A percentile compares a stretch with the other conserved stretches of the same genome.
These are phyloP conservation scores for Oasisia sp. DNA, from an alignment of 2,888 invertebrate genomes.

Conservation along the genomic window DNA sequence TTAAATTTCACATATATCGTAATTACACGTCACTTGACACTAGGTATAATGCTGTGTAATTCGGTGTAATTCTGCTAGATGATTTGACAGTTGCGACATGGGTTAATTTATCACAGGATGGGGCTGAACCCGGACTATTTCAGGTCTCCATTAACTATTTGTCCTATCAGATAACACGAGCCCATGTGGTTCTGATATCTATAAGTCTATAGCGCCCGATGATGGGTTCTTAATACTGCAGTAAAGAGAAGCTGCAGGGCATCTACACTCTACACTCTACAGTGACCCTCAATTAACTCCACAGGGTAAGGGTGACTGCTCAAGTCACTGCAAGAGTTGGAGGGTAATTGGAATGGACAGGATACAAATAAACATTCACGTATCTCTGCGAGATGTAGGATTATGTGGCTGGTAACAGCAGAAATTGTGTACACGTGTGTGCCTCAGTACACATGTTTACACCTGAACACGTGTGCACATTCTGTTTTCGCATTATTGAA, in stretches of 20 bases:
- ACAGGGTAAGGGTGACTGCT: neutral
- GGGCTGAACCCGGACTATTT: neutral
- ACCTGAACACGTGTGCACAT: neutral
- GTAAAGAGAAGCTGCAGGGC: neutral
- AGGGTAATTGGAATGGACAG: neutral
- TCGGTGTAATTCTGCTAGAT: neutral
- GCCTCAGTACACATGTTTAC: neutral
- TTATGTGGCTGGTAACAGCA: neutral
- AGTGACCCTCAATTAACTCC: conserved; percentile 3
- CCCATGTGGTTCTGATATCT: neutral
- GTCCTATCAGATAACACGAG: neutral
- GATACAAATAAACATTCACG: neutral
- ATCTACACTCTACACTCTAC: too few species aligned
- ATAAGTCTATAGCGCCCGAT: neutral
- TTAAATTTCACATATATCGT: neutral
- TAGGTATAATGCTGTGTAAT: neutral
- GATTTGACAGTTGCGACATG: neutral
- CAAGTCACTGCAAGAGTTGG: neutral
- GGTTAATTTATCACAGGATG: neutral
- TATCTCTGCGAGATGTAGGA: neutral
- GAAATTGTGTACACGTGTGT: neutral
- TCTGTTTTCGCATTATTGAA: neutral
- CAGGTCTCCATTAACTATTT: conserved; percentile 8
- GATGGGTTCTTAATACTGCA: neutral
- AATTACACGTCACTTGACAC: neutral